A percentile compares a stretch with the other conserved stretches of the same genome.
Evolutionary conservation across 2,888 invertebrate species (phyloP).

Genomic region (Gerris lacustris): DNA sequence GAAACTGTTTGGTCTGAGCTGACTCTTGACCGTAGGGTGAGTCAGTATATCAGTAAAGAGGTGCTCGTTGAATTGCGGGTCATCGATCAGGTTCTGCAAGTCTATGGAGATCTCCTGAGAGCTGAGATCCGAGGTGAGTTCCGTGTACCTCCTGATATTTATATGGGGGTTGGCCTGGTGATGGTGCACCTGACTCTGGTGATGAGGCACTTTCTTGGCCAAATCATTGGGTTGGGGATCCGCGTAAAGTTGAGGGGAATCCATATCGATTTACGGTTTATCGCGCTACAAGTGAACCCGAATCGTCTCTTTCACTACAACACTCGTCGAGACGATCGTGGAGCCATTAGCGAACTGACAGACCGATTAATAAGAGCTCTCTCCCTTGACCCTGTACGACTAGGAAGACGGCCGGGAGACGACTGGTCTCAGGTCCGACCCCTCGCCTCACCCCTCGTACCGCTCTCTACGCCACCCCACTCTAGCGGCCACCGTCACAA

Average conservation of each 20-base stretch:
- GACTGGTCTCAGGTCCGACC: constrained; percentile 1
- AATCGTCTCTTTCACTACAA: not conserved
- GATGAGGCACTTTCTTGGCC: constrained; percentile 11
- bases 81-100: constrained; percentile 82
- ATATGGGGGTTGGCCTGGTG: constrained; percentile 54
- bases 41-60: constrained; percentile 73
- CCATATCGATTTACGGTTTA: constrained; percentile 44
- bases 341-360: not conserved
- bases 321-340: constrained; percentile 39
- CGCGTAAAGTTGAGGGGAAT: constrained; percentile 80
- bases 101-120: constrained; percentile 87
- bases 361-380: not conserved
- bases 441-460: not conserved
- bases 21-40: constrained; percentile 33
- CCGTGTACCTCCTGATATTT: constrained; percentile 42
- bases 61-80: constrained; percentile 74
- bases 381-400: not conserved
- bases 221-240: constrained; percentile 31
- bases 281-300: not conserved
- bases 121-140: constrained; percentile 69
- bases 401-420: not conserved
- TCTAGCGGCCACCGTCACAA: constrained; percentile 2
- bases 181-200: constrained; percentile 52
- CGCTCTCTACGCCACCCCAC: not conserved
- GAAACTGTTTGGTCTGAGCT: constrained; percentile 34